These are phyloP conservation scores for Gnatocerus cornutus DNA, from an alignment of 2,888 invertebrate species.

Conservation along the genomic window DNA sequence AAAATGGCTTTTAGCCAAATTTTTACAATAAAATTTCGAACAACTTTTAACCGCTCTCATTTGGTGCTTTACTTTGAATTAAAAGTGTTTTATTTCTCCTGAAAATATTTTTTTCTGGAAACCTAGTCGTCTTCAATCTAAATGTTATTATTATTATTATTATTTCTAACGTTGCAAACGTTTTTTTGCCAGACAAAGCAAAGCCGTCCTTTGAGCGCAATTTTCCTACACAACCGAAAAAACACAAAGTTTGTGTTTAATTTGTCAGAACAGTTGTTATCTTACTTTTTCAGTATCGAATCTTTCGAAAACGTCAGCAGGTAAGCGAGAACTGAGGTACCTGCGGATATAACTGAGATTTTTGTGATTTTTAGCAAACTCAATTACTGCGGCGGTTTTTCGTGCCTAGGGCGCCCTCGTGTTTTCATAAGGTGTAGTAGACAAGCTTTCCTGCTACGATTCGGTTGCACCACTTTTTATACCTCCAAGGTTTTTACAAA, in stretches of 20 bases:
- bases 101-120: too few species aligned
- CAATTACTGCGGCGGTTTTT: constrained; percentile 64
- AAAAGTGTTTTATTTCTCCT: too few species aligned
- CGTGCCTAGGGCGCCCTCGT: constrained; percentile 59
- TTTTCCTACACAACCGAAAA: neutral
- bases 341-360: constrained; percentile 59
- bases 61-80: too few species aligned
- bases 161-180: too few species aligned
- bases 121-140: too few species aligned
- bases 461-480: constrained; percentile 53
- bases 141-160: too few species aligned
- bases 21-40: too few species aligned
- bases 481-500: constrained; percentile 49
- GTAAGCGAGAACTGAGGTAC: constrained; percentile 49
- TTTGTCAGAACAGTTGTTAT: neutral
- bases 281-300: neutral
- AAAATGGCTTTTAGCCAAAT: too few species aligned
- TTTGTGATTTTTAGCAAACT: constrained; percentile 68
- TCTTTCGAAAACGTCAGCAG: constrained; percentile 46
- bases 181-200: too few species aligned
- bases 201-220: too few species aligned
- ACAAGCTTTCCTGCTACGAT: constrained; percentile 52
- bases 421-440: constrained; percentile 63
- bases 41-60: too few species aligned
- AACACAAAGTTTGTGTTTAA: neutral